Evolutionary conservation across 2,797 vertebrate species (phyloP).

Genomic region (Pangasius sanitwongsei): DNA sequence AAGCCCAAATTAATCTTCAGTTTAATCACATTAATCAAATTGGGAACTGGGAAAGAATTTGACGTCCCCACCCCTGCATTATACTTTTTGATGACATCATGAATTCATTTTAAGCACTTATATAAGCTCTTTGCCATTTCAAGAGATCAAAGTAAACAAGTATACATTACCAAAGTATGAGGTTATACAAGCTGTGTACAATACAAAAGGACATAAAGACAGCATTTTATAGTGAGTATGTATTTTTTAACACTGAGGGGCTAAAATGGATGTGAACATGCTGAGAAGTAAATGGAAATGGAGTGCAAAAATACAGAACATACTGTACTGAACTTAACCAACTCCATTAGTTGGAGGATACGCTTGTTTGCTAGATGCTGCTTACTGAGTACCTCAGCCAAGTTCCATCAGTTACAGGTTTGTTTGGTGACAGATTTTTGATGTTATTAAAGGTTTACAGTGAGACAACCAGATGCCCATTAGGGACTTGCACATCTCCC

Average conservation of each 20-base stretch:
- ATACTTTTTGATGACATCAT: not conserved
- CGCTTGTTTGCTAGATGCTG: slow-evolving; percentile 15
- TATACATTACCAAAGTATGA: not conserved
- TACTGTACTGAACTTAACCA: not conserved
- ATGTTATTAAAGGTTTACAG: slow-evolving; percentile 59
- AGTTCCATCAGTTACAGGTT: slow-evolving; percentile 66
- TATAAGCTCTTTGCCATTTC: not conserved
- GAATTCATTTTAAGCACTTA: not conserved
- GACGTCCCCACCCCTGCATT: not conserved
- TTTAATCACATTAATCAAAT: not conserved
- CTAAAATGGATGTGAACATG: slow-evolving; percentile 5
- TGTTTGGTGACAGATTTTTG: slow-evolving; percentile 54
- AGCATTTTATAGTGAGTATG: not conserved
- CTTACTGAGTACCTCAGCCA: slow-evolving; percentile 35
- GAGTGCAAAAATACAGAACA: not conserved
- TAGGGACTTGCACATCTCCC: slow-evolving; percentile 59
- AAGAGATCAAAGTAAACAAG: not conserved
- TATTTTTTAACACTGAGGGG: not conserved
- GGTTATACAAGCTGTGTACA: not conserved
- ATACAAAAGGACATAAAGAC: not conserved
- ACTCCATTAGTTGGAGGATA: not conserved
- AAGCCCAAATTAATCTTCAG: not conserved
- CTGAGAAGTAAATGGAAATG: slow-evolving; percentile 19
- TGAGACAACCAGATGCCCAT: slow-evolving; percentile 60
- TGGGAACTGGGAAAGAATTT: not conserved